Conservation (phyloP, 2,797 vertebrate genomes). For the Paedocypris micromegethes region DNA sequence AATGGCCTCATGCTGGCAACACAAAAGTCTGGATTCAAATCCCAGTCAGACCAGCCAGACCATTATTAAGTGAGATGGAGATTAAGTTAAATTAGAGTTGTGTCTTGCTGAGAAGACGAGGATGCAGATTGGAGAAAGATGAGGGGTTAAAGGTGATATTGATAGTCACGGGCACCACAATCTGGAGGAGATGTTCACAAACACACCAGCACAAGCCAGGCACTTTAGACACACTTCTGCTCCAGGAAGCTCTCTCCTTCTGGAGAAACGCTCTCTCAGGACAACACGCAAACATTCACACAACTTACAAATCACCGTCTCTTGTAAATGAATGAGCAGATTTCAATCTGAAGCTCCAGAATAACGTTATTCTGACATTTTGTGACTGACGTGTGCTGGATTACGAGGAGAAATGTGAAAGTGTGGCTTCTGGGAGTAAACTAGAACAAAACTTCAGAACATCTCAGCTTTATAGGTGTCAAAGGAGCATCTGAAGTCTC, state of each 20-base stretch:
- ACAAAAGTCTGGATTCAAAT: no score
- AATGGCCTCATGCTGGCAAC: no score
- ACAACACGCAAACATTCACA: constrained; percentile 50
- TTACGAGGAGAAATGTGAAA: constrained; percentile 25
- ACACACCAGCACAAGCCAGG: constrained; percentile 60
- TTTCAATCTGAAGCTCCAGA: constrained; percentile 56
- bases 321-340: constrained; percentile 60
- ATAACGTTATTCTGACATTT: constrained; percentile 53
- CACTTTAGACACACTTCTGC: constrained; percentile 66
- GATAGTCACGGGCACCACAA: constrained; percentile 50
- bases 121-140: constrained; percentile 44
- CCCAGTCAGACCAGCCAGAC: no score
- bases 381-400: constrained; percentile 29
- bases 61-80: no score
- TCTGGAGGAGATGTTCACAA: constrained; percentile 76
- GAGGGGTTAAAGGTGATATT: constrained; percentile 51
- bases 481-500: no score
- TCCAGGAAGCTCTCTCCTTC: constrained; percentile 83
- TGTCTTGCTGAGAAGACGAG: constrained; percentile 41
- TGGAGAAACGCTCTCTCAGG: constrained; percentile 72
- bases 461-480: no score
- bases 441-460: no score
- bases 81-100: no score
- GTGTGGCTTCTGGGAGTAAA: no score
- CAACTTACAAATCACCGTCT: background rate